phyloP scores from a whole-genome alignment of 1,140 invertebrate species.

The Drosophila pruinosa region DNA sequence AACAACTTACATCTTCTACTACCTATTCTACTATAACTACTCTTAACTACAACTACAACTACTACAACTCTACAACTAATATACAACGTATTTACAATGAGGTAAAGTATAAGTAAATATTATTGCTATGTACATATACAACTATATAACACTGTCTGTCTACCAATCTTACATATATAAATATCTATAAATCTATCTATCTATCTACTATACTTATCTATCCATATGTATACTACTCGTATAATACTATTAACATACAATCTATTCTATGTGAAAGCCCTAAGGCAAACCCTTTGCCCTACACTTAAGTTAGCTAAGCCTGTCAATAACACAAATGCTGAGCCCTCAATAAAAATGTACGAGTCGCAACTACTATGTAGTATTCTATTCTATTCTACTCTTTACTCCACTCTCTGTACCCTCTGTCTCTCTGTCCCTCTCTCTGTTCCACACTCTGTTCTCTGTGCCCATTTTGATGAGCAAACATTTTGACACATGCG shows the following conservation, averaged over 20 bases:
- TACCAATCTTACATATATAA: no score
- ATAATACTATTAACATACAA: not conserved
- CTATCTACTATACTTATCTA: no score
- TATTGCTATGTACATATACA: constrained; percentile 43
- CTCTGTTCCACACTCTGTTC: not conserved
- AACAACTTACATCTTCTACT: constrained; percentile 78
- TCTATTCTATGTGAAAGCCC: not conserved
- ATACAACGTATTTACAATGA: constrained; percentile 83
- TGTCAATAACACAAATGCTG: constrained; percentile 52
- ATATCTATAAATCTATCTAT: not conserved
- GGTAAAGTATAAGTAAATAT: constrained; percentile 81
- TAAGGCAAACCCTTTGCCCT: not conserved
- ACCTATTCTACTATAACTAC: constrained; percentile 78
- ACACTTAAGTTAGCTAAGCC: constrained; percentile 42
- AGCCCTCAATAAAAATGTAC: constrained; percentile 22
- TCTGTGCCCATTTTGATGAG: constrained; percentile 47
- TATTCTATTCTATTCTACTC: not conserved
- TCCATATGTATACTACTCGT: not conserved
- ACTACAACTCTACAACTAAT: constrained; percentile 64
- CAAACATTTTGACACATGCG: constrained; percentile 72
- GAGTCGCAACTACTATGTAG: not conserved
- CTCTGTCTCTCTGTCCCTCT: not conserved
- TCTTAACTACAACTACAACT: constrained; percentile 74
- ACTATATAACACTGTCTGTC: constrained; percentile 20
- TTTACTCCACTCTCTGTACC: not conserved